Conservation (phyloP, 92 coral and sea anemone species). For the Phenganax subtilis region DNA sequence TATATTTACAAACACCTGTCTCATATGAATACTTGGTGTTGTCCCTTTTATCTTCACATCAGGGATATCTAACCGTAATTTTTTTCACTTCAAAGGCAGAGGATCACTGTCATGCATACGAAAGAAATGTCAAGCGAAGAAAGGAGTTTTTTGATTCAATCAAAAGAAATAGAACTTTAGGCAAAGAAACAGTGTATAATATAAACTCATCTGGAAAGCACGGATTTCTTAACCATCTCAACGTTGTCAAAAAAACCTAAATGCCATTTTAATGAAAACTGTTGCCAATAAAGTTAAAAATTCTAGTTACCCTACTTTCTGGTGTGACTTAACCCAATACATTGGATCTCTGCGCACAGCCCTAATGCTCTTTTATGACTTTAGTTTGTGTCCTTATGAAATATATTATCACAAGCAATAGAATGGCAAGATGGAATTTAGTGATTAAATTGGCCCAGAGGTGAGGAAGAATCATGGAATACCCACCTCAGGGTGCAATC, state of each 20-base stretch:
- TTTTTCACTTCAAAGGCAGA: constrained; percentile 45
- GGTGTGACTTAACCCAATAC: too few relatives aligned
- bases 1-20: neutral
- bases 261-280: too few relatives aligned
- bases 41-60: too few relatives aligned
- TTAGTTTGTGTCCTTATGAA: too few relatives aligned
- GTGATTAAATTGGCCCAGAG: too few relatives aligned
- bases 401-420: too few relatives aligned
- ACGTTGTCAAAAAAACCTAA: constrained; percentile 55
- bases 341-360: too few relatives aligned
- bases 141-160: constrained; percentile 43
- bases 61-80: neutral
- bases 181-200: constrained; percentile 51
- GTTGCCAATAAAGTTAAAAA: constrained; percentile 19
- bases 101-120: constrained; percentile 60
- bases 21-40: too few relatives aligned
- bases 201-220: constrained; percentile 50
- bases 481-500: too few relatives aligned
- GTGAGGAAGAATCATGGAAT: too few relatives aligned
- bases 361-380: too few relatives aligned
- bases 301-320: neutral
- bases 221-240: constrained; percentile 72
- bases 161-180: constrained; percentile 52
- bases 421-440: too few relatives aligned
- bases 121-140: constrained; percentile 58